Conservation (phyloP, 2,113 vertebrate species). For the Rhadina sibilatrix region DNA sequence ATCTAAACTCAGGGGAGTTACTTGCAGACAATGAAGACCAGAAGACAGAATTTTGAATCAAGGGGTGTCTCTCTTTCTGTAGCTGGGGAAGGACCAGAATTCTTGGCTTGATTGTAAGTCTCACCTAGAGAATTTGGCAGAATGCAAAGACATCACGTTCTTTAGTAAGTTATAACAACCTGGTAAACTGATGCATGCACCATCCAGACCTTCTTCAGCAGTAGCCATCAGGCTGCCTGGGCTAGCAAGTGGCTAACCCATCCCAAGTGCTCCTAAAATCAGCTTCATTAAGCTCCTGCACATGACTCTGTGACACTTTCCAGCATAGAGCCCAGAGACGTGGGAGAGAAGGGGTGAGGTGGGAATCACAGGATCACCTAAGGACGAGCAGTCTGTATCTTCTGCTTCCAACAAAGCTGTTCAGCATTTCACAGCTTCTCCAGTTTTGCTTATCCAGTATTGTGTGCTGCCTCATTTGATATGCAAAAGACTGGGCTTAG, state of each 20-base stretch:
- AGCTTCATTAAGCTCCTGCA: not conserved
- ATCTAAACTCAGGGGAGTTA: not conserved
- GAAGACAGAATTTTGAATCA: not conserved
- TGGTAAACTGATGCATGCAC: not conserved
- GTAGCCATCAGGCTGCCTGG: not conserved
- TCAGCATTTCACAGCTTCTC: not conserved
- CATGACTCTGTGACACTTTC: not conserved
- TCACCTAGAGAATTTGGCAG: not conserved
- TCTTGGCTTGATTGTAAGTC: not conserved
- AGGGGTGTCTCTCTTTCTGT: not conserved
- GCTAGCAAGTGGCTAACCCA: not conserved
- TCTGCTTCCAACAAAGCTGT: not conserved
- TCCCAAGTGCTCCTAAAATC: not conserved
- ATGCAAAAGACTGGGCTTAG: not conserved
- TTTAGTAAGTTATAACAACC: not conserved
- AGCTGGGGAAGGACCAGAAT: not conserved
- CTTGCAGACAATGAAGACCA: not conserved
- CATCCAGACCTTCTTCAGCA: not conserved
- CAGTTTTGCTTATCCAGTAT: not conserved
- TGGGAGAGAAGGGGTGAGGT: not conserved
- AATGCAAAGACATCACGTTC: not conserved
- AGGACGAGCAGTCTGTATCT: not conserved
- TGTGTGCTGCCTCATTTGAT: not conserved
- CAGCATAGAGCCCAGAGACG: accelerated
- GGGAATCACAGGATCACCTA: not conserved